Evolutionary conservation across 2,113 vertebrate species (phyloP), one percentile per base, ranked within the genome.

Genomic region (Porphyrio hochstetteri): DNA sequence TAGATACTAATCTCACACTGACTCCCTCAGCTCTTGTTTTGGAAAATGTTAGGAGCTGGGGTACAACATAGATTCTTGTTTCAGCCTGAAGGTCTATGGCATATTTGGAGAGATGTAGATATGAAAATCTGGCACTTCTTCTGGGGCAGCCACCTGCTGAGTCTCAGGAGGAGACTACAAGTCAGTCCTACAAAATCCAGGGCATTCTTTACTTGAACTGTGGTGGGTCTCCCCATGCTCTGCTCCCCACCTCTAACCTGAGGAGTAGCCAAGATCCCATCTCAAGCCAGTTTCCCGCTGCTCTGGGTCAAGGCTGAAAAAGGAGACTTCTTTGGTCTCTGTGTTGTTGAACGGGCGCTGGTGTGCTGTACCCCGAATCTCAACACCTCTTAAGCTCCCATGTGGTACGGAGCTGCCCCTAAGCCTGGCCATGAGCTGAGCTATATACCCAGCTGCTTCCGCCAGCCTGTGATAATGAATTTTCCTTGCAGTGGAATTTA

Each of bases 381-480:
- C 69, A 81, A 36, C 82, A 31, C 65, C 77, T 93, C 83, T 3
- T 5, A 35, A 69, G 25, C 69, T 71, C 69, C 19, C 29, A 2
- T 44, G 27, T 61, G 19, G 21, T 38, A n/a, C 1, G 7, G 74
- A 70, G 87, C 82, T 80, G 77, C 70, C 79, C 60, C 55, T 84
- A 71, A 91, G 81, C 74, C 67, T 61, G 57, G 25, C 57, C 1
- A 0, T 19, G 75, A 90, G 50, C 44, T 93, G 59, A 88, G 78
- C 86, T 48, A 3, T 31, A 56, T 48, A 83, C 16, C 40, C 93
- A 93, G 92, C 93, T 95, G 95, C 86, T 94, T 92, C 83, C 61
- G 67, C 24, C 5, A n/a, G 81, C 50, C 76, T 28, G 46, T 67
- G 67, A 56, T 93, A 92, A 93, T 82, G 84, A 87, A 76, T 96